phyloP scores from a whole-genome alignment of 2,888 invertebrate species.

The Agrochola macilenta region DNA sequence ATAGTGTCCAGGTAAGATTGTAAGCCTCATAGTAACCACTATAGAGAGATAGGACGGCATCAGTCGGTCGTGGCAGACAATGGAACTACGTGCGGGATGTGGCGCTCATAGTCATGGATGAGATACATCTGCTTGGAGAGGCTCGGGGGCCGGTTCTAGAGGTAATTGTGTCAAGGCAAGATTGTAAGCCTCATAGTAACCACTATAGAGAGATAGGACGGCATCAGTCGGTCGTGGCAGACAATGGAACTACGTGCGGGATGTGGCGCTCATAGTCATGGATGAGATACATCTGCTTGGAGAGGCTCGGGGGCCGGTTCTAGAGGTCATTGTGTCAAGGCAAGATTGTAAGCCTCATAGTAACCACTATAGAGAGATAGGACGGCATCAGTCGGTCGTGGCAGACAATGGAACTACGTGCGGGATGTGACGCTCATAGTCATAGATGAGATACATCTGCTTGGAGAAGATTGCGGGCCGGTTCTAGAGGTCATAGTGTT shows the following conservation, averaged over 20 bases:
- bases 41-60: too few species aligned
- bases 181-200: too few species aligned
- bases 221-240: slow-evolving; percentile 99
- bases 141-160: slow-evolving; percentile 97
- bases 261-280: slow-evolving; percentile 95
- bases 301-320: slow-evolving; percentile 96
- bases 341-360: too few species aligned
- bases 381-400: slow-evolving; percentile 99
- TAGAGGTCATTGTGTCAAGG: slow-evolving; percentile 99
- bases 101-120: slow-evolving; percentile 98
- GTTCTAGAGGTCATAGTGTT: slow-evolving; percentile 99
- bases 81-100: too few species aligned
- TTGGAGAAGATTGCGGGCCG: slow-evolving; percentile 97
- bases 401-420: slow-evolving; percentile 99
- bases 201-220: slow-evolving; percentile 99
- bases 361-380: slow-evolving; percentile 99
- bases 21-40: too few species aligned
- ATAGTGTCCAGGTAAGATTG: slow-evolving; percentile 94
- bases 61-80: too few species aligned
- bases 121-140: slow-evolving; percentile 98
- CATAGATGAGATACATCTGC: slow-evolving; percentile 99
- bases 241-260: slow-evolving; percentile 96
- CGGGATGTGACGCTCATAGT: slow-evolving; percentile 97
- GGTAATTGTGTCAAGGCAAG: slow-evolving; percentile 98
- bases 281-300: slow-evolving; percentile 99